phyloP scores from a whole-genome alignment of 2,797 vertebrate species.

The Muraenolepis orangiensis region DNA sequence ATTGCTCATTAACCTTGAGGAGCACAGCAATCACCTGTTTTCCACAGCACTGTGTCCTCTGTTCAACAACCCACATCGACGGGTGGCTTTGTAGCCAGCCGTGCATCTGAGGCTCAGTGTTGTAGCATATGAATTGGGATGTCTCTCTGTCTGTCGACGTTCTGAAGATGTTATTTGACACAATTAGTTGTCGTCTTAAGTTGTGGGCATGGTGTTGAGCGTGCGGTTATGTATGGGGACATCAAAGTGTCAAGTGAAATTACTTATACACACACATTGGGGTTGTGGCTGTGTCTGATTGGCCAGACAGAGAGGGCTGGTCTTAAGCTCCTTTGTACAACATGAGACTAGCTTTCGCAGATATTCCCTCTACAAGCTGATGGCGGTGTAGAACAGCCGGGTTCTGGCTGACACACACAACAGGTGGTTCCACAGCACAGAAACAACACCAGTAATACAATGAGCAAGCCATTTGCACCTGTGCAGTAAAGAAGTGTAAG shows the following conservation, averaged over 20 bases:
- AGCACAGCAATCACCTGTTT: slow-evolving; percentile 9
- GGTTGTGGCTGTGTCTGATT: background rate
- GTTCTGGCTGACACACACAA: background rate
- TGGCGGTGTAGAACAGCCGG: background rate
- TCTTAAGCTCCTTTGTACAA: background rate
- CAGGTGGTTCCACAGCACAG: background rate
- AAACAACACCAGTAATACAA: too few species aligned
- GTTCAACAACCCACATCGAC: too few species aligned
- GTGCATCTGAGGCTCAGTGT: background rate
- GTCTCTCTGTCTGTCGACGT: background rate
- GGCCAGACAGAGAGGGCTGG: background rate
- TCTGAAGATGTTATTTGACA: background rate
- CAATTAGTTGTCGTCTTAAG: background rate
- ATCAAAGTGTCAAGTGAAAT: background rate
- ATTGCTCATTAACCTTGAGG: slow-evolving; percentile 35
- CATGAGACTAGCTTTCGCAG: background rate
- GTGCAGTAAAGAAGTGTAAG: too few species aligned
- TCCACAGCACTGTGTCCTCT: background rate
- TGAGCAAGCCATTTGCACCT: too few species aligned
- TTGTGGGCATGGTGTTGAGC: background rate
- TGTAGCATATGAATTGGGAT: background rate
- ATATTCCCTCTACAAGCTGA: background rate
- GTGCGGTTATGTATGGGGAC: background rate
- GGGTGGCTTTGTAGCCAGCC: too few species aligned
- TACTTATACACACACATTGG: background rate